phyloP scores from a whole-genome alignment of 2,797 vertebrate genomes.

The Gorsachius magnificus region DNA sequence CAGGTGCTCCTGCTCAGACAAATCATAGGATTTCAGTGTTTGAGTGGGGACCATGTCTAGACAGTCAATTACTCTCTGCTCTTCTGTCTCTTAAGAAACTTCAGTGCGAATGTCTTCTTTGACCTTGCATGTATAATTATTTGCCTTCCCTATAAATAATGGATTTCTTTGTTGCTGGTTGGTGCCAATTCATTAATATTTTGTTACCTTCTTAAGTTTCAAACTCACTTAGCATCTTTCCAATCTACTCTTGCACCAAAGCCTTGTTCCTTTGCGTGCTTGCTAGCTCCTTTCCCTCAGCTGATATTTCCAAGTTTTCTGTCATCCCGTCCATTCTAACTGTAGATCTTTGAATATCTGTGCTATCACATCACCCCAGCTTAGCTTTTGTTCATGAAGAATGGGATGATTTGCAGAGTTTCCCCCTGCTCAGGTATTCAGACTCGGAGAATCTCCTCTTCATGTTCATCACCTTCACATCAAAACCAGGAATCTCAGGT shows the following conservation, averaged over 20 bases:
- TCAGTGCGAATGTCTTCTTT: neutral
- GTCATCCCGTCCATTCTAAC: neutral
- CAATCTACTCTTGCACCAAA: neutral
- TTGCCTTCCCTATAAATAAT: conserved; percentile 53
- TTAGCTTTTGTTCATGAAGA: neutral
- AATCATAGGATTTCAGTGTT: neutral
- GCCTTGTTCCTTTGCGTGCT: neutral
- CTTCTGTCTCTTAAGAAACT: conserved; percentile 12
- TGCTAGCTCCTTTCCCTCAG: neutral
- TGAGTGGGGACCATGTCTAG: conserved; percentile 17
- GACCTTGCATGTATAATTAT: conserved; percentile 56
- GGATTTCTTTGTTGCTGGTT: conserved; percentile 34
- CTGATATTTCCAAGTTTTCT: neutral
- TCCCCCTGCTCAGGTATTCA: neutral
- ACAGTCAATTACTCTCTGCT: conserved; percentile 31
- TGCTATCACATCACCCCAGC: neutral
- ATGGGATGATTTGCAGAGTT: neutral
- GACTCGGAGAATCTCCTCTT: neutral
- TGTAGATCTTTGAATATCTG: neutral
- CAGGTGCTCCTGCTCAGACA: neutral
- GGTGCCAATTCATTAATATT: conserved; percentile 50
- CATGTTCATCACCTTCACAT: neutral
- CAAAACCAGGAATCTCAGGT: neutral
- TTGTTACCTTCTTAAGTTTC: conserved; percentile 34
- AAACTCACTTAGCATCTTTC: neutral